These are phyloP conservation scores for Hirtodrosophila confusa DNA, from an alignment of 2,888 invertebrate genomes.

Conservation along the genomic window DNA sequence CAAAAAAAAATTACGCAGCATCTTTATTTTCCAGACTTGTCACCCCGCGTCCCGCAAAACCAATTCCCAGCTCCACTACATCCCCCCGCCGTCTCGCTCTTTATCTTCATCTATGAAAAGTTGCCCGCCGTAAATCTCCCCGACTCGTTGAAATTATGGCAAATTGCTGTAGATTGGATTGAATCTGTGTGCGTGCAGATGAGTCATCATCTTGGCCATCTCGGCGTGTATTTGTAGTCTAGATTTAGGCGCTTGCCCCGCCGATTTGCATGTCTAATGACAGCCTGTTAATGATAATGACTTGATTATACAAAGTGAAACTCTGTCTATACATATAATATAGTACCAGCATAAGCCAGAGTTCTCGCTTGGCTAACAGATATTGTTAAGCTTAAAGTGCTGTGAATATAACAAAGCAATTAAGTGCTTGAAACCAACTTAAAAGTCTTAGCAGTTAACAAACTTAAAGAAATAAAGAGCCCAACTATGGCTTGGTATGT, in stretches of 20 bases:
- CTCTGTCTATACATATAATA: conserved; percentile 4
- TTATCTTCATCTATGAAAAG: conserved; percentile 45
- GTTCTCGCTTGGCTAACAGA: too few relatives aligned
- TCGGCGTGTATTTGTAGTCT: conserved; percentile 36
- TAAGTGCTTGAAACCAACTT: too few relatives aligned
- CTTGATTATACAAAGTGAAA: conserved; percentile 57
- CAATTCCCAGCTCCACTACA: neutral
- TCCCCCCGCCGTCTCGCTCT: neutral
- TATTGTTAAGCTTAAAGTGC: too few relatives aligned
- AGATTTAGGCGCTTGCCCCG: conserved; percentile 49
- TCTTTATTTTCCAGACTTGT: conserved; percentile 41
- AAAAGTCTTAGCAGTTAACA: too few relatives aligned
- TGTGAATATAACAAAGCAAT: too few relatives aligned
- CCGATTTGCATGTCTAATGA: conserved; percentile 71
- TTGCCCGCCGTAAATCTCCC: conserved; percentile 69
- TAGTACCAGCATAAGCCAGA: too few relatives aligned
- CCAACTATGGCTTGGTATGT: too few relatives aligned
- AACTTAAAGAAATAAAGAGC: too few relatives aligned
- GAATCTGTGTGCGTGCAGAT: conserved; percentile 59
- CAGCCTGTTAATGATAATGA: conserved; percentile 71
- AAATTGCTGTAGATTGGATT: conserved; percentile 73
- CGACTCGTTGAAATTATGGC: conserved; percentile 67
- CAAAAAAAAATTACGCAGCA: conserved; percentile 62
- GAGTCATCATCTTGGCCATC: conserved; percentile 55
- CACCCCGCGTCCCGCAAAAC: conserved; percentile 7